Conservation (phyloP, 2,113 vertebrate genomes). For the Solea solea region DNA sequence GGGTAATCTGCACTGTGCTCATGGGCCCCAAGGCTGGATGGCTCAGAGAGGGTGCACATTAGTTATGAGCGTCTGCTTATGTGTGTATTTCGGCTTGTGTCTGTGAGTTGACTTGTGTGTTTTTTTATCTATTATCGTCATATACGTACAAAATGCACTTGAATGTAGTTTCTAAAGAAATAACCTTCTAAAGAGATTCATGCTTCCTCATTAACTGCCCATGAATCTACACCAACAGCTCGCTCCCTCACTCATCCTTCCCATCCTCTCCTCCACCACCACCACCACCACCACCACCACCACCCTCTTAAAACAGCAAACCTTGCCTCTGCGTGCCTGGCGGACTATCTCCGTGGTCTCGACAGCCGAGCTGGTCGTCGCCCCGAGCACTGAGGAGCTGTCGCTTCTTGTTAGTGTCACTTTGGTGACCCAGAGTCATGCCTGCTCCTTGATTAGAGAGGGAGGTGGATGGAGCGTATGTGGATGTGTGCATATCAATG, state of each 20-base stretch:
- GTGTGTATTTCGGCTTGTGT: constrained; percentile 33
- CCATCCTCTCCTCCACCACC: constrained; percentile 6
- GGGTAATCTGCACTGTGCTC: constrained; percentile 57
- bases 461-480: constrained; percentile 64
- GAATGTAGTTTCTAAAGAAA: constrained; percentile 33
- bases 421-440: constrained; percentile 77
- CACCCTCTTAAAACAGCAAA: constrained; percentile 72
- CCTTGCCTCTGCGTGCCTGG: constrained; percentile 85
- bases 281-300: constrained; percentile 5
- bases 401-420: constrained; percentile 84
- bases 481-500: constrained; percentile 36
- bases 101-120: constrained; percentile 12
- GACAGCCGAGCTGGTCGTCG: constrained; percentile 85
- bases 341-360: constrained; percentile 81
- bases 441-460: constrained; percentile 80
- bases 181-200: constrained; percentile 32
- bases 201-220: constrained; percentile 54
- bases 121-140: not conserved
- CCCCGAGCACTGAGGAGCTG: constrained; percentile 83
- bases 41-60: constrained; percentile 46
- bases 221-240: constrained; percentile 65
- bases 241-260: constrained; percentile 10
- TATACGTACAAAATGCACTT: not conserved
- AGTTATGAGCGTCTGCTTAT: constrained; percentile 42
- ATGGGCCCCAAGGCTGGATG: constrained; percentile 71